These are phyloP conservation scores for Sitta europaea DNA, from an alignment of 2,113 vertebrate genomes.

Conservation along the genomic window DNA sequence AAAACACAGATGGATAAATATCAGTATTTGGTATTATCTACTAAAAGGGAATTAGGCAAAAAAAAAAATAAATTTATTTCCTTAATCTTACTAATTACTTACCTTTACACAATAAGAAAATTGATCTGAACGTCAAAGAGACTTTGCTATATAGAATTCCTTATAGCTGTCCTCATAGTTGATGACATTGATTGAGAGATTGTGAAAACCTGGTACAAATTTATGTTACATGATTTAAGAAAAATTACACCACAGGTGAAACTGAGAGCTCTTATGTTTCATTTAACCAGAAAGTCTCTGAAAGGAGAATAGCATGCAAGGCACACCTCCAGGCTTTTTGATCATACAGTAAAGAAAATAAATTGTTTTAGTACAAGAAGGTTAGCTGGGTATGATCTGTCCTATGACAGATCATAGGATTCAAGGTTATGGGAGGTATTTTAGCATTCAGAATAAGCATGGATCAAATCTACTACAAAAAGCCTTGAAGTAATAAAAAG, in stretches of 20 bases:
- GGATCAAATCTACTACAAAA: slow-evolving; percentile 35
- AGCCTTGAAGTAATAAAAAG: not conserved
- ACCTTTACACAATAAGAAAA: not conserved
- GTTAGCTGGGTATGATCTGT: not conserved
- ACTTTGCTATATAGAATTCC: not conserved
- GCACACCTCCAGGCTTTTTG: not conserved
- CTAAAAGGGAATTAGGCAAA: not conserved
- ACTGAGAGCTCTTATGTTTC: not conserved
- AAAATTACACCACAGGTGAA: not conserved
- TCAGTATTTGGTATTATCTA: not conserved
- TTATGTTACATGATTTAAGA: not conserved
- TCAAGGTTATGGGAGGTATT: not conserved
- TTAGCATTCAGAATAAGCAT: not conserved
- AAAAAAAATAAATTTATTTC: not conserved
- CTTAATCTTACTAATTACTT: not conserved
- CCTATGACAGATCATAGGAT: not conserved
- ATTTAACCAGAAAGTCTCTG: not conserved
- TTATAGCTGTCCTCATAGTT: not conserved
- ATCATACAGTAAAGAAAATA: not conserved
- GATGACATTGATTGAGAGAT: not conserved
- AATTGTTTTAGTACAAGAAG: not conserved
- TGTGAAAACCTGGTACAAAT: not conserved
- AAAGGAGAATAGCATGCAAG: not conserved
- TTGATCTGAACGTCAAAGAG: not conserved
- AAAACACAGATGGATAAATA: not conserved